phyloP scores from a whole-genome alignment of 2,113 vertebrate species.

The Rhizomys pruinosus region DNA sequence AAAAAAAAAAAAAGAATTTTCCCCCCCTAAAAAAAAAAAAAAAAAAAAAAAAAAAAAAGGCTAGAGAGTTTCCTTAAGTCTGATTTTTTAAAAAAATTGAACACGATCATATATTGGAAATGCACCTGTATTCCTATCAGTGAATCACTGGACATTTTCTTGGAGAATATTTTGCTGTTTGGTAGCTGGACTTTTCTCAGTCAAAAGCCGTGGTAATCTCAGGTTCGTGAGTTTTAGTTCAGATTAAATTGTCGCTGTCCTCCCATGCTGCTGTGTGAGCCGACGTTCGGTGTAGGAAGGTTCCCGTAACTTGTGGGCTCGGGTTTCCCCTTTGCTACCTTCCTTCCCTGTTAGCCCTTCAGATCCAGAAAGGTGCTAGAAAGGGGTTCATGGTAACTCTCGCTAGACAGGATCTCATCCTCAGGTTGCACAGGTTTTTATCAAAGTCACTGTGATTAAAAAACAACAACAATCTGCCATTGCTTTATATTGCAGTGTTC shows the following conservation, averaged over 20 bases:
- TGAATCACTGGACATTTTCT: not conserved
- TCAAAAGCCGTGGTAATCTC: not conserved
- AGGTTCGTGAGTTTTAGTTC: not conserved
- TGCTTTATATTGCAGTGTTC: slow-evolving; percentile 94
- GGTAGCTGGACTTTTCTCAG: not conserved
- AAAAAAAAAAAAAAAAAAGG: not conserved
- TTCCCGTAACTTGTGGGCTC: not conserved
- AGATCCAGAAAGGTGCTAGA: not conserved
- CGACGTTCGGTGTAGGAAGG: not conserved
- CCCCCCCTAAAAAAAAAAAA: no score
- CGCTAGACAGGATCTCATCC: slow-evolving; percentile 4
- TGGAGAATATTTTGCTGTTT: not conserved
- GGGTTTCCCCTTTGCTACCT: not conserved
- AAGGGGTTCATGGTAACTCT: not conserved
- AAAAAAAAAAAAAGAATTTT: no score
- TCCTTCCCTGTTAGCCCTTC: not conserved
- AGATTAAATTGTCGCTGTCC: not conserved
- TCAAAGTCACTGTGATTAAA: slow-evolving; percentile 63
- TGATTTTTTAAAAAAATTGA: slow-evolving; percentile 41
- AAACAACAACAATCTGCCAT: slow-evolving; percentile 81
- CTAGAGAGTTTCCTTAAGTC: slow-evolving; percentile 35
- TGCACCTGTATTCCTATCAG: not conserved
- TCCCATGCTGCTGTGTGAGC: not conserved
- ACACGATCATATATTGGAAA: slow-evolving; percentile 43
- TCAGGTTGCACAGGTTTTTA: slow-evolving; percentile 37